Percentiles rank a stretch among this genome's conserved stretches.
Conservation (phyloP, 2,113 vertebrate genomes). For the Antigone vipio region DNA sequence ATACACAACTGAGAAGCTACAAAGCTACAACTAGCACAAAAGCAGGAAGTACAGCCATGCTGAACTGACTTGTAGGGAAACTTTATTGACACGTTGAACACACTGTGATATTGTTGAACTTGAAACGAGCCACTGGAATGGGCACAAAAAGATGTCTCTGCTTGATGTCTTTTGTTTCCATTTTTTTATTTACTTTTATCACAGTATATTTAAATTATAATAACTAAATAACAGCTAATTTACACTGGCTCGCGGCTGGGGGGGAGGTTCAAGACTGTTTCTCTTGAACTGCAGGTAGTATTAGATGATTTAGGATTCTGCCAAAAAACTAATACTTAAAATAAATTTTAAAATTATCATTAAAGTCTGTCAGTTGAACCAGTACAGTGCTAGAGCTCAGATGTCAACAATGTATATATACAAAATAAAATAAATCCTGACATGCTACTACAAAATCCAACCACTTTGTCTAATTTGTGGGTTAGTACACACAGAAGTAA, state of each 20-base stretch:
- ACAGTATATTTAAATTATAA: background rate
- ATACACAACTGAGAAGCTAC: background rate
- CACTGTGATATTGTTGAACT: background rate
- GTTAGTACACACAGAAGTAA: background rate
- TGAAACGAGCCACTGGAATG: background rate
- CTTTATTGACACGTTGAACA: background rate
- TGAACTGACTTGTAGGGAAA: background rate
- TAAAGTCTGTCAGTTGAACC: slow-evolving; percentile 1
- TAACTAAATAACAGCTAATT: background rate
- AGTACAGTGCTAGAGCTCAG: background rate
- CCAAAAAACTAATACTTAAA: slow-evolving; percentile 26
- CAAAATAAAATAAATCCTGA: background rate
- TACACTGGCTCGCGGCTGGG: background rate
- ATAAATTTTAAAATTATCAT: slow-evolving; percentile 5
- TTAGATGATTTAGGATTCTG: background rate
- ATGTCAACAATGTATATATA: background rate
- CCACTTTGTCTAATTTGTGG: background rate
- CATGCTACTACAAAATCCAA: slow-evolving; percentile 5
- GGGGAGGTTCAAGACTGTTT: background rate
- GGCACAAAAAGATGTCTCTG: background rate
- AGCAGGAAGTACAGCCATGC: background rate
- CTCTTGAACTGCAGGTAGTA: background rate
- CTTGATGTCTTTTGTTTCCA: background rate
- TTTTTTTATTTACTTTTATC: background rate
- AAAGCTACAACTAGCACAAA: slow-evolving; percentile 1